A percentile compares a stretch with the other conserved stretches of the same genome.
phyloP scores from a whole-genome alignment of 1,140 invertebrate genomes.

The Paralvinella palmiformis region DNA sequence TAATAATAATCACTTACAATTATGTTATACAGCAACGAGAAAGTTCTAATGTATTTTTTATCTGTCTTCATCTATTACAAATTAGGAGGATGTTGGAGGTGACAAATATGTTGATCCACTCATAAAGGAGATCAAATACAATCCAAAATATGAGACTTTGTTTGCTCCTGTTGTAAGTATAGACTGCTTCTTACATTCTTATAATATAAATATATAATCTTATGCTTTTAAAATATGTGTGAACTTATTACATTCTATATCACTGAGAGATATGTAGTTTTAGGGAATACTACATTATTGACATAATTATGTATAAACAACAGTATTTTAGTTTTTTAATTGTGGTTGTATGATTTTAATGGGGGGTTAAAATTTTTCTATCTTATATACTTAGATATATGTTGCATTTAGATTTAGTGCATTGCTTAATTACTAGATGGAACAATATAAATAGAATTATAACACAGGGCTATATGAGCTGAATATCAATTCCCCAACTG shows the following conservation, averaged over 20 bases:
- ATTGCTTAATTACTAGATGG: slow-evolving; percentile 6
- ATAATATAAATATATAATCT: background rate
- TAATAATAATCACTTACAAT: too few species aligned
- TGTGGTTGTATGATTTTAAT: slow-evolving; percentile 2
- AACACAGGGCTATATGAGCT: background rate
- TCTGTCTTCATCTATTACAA: background rate
- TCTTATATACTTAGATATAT: background rate
- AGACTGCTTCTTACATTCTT: background rate
- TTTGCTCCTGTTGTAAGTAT: slow-evolving; percentile 70
- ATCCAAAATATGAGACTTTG: slow-evolving; percentile 93
- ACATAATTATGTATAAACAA: background rate
- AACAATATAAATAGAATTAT: background rate
- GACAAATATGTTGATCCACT: slow-evolving; percentile 31
- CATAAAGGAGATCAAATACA: slow-evolving; percentile 69
- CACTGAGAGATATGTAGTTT: background rate
- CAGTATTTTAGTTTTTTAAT: background rate
- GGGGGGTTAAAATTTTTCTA: background rate
- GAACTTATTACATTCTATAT: background rate
- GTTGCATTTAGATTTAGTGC: background rate
- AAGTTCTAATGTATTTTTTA: background rate
- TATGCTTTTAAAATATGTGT: background rate
- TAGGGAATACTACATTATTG: background rate
- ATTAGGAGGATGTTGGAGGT: slow-evolving; percentile 19
- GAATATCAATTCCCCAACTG: background rate
- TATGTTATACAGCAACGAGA: too few species aligned